Base-by-base conservation (phyloP, 2,113 vertebrate genomes). In the Caloenas nicobarica region DNA sequence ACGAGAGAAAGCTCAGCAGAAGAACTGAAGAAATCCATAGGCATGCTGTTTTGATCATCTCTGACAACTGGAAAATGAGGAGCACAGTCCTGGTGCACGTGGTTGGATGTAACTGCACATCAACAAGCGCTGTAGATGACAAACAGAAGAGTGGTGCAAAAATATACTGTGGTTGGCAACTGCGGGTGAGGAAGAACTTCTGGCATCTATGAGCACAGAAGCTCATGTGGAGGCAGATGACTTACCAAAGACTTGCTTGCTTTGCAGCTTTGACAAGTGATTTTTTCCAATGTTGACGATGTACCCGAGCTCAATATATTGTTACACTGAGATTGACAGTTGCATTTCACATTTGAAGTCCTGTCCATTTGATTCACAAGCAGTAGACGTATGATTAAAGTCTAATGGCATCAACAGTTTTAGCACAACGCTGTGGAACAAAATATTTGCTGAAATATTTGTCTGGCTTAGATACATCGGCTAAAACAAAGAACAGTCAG, bases 101-200 rank as follows among this genome's bases (percentile, higher is more conserved):
- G 72, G 16, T 1, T 86, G 93, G 72, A 60, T 81, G 69, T 1
- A 48, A 81, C 17, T 74, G 83, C 77, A 57, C 86, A 42, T 89
- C 94, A 86, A 74, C 78, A 84, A 86, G 51, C 21, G 4, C 65
- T 56, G 61, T 34, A 78, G 91, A 84, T 7, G 86, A 94, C 19
- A 93, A 93, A 95, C 72, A 93, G 69, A 81, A 66, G 76, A 93
- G 69, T 1, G 33, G 46, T 81, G 88, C 76, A 91, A 88, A 96
- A 95, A 89, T 71, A 84, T 71, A 48, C 92, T 79, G 91, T 60
- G 83, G 86, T 60, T 95, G 88, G 94, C 96, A 97, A 54, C 80
- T 58, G 86, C 7, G 80, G 65, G 64, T 81, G 94, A 95, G 34
- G 61, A 95, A 42, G 62, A 95, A n/a, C 72, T 95, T 88, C 68